Percentiles rank a stretch among this genome's conserved stretches.
Conservation (phyloP, 2,888 invertebrate genomes). For the Ceriagrion tenellum region DNA sequence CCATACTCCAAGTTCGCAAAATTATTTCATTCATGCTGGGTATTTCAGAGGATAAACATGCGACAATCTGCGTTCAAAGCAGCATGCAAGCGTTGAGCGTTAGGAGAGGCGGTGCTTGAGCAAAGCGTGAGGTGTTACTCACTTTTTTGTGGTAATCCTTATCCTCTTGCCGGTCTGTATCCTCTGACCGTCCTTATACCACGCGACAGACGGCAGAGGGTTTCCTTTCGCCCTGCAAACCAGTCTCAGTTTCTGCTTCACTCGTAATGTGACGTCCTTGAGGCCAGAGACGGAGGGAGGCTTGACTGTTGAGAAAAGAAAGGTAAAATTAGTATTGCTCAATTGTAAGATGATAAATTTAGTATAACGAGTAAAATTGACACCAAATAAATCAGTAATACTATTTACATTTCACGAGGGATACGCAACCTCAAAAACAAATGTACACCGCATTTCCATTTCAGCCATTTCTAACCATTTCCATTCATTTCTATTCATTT, state of each 20-base stretch:
- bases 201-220: slow-evolving; percentile 90
- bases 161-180: slow-evolving; percentile 82
- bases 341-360: no score
- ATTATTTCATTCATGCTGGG: neutral
- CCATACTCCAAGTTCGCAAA: no score
- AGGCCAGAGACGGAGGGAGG: slow-evolving; percentile 59
- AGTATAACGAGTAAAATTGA: no score
- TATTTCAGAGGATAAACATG: neutral
- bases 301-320: neutral
- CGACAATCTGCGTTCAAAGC: neutral
- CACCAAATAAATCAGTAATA: no score
- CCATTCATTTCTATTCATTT: no score
- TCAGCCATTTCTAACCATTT: no score
- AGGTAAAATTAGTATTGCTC: no score
- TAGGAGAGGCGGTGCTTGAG: neutral
- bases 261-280: slow-evolving; percentile 49
- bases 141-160: slow-evolving; percentile 84
- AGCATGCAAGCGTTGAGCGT: neutral
- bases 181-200: slow-evolving; percentile 88
- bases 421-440: no score
- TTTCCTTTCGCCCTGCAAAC: slow-evolving; percentile 88
- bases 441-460: no score
- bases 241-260: slow-evolving; percentile 79
- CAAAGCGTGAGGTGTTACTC: slow-evolving; percentile 73
- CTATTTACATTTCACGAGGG: no score